A percentile compares a stretch with the other conserved stretches of the same genome.
These are phyloP conservation scores for Crypturellus undulatus DNA, from an alignment of 2,113 vertebrate species.

Conservation along the genomic window DNA sequence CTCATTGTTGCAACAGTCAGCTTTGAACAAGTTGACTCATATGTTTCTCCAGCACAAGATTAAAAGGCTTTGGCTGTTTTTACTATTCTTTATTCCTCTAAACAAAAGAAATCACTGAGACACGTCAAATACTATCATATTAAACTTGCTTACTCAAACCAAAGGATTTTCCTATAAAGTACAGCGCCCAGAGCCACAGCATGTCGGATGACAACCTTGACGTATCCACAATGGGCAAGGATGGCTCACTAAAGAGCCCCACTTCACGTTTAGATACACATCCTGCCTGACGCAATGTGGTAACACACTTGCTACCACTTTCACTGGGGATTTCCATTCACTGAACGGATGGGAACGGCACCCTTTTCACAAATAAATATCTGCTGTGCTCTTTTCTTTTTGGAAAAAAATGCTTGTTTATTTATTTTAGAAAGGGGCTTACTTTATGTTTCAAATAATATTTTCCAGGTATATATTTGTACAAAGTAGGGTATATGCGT, in stretches of 20 bases:
- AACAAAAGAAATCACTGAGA: constrained; percentile 67
- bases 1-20: constrained; percentile 11
- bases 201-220: constrained; percentile 7
- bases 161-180: constrained; percentile 9
- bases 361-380: not conserved
- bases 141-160: constrained; percentile 52
- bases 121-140: not conserved
- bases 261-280: not conserved
- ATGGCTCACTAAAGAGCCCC: not conserved
- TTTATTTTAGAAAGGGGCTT: not conserved
- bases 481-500: not conserved
- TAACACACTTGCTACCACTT: not conserved
- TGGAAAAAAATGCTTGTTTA: not conserved
- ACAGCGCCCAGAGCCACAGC: constrained; percentile 5
- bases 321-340: constrained; percentile 10
- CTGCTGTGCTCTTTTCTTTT: not conserved
- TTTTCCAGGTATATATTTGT: not conserved
- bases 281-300: constrained; percentile 6
- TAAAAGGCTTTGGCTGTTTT: constrained; percentile 52
- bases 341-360: not conserved
- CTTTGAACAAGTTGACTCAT: constrained; percentile 28
- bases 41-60: constrained; percentile 27
- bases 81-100: constrained; percentile 16
- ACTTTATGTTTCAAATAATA: not conserved
- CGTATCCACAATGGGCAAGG: not conserved